These are phyloP conservation scores for Oceanodroma leucorhoa DNA, from an alignment of 2,797 vertebrate genomes.

Conservation along the genomic window DNA sequence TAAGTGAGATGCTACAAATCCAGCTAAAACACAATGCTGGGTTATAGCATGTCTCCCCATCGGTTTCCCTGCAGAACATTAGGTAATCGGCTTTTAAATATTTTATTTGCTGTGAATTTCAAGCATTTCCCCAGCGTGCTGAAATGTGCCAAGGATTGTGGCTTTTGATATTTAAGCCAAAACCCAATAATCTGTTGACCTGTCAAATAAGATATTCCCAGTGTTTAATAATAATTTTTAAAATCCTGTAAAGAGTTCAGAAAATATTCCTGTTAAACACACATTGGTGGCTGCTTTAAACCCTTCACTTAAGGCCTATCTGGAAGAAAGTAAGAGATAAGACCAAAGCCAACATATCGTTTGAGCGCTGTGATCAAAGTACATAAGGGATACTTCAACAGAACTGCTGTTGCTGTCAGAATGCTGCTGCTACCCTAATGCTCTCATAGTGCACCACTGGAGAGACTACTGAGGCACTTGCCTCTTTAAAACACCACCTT, in stretches of 20 bases:
- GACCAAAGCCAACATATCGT: not conserved
- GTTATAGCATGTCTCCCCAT: not conserved
- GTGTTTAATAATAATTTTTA: constrained; percentile 24
- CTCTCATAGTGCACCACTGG: not conserved
- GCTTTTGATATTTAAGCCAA: constrained; percentile 35
- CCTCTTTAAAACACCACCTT: not conserved
- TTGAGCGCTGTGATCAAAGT: constrained; percentile 30
- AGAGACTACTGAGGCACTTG: not conserved
- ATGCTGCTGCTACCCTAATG: not conserved
- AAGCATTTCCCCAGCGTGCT: not conserved
- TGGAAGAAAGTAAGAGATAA: constrained; percentile 23
- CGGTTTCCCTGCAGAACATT: constrained; percentile 1
- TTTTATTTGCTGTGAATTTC: constrained; percentile 58
- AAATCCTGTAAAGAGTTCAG: constrained; percentile 39
- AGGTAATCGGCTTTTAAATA: constrained; percentile 42
- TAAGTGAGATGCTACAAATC: constrained; percentile 1
- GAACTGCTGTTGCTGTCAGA: constrained; percentile 5
- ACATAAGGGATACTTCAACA: not conserved
- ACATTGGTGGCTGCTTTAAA: constrained; percentile 12
- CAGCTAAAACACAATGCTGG: not conserved
- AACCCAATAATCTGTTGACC: constrained; percentile 45
- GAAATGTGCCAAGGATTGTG: constrained; percentile 25
- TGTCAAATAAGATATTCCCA: constrained; percentile 45
- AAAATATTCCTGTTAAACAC: constrained; percentile 26
- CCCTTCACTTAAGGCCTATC: not conserved